Conservation (phyloP, 1,140 invertebrate species). For the Aphelenchoides besseyi region DNA sequence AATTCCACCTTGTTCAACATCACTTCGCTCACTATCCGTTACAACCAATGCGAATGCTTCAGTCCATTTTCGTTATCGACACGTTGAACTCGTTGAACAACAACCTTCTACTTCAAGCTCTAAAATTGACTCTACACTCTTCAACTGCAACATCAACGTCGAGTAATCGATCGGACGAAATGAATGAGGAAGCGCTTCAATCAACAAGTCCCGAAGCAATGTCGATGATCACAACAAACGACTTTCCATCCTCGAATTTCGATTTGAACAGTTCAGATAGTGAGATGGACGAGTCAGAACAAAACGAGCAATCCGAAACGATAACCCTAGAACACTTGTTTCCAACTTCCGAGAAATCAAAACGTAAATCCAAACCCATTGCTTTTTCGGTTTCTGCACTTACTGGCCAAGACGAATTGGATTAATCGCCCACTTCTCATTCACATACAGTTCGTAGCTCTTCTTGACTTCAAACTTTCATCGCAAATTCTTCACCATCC, state of each 20-base stretch:
- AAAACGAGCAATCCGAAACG: neutral
- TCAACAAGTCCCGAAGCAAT: neutral
- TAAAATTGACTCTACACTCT: neutral
- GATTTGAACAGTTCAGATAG: neutral
- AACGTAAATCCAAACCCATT: conserved; percentile 13
- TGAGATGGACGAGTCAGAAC: neutral
- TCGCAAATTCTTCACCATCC: neutral
- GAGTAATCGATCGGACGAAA: neutral
- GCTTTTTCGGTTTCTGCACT: conserved; percentile 11
- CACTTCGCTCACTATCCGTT: neutral
- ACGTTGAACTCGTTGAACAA: conserved; percentile 2
- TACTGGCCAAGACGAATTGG: conserved; percentile 8
- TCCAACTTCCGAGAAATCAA: neutral
- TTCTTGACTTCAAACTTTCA: neutral
- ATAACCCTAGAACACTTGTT: neutral
- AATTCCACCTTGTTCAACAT: conserved; percentile 5
- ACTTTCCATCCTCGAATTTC: neutral
- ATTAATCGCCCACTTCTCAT: too few relatives aligned
- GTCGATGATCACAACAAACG: conserved; percentile 6
- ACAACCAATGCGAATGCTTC: conserved; percentile 14
- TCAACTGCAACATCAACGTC: neutral
- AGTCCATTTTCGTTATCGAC: conserved; percentile 13
- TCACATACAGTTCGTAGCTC: too few relatives aligned
- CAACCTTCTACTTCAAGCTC: neutral
- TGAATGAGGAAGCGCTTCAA: neutral